phyloP scores from a whole-genome alignment of 1,140 invertebrate genomes.

The Acromyrmex charruanus region DNA sequence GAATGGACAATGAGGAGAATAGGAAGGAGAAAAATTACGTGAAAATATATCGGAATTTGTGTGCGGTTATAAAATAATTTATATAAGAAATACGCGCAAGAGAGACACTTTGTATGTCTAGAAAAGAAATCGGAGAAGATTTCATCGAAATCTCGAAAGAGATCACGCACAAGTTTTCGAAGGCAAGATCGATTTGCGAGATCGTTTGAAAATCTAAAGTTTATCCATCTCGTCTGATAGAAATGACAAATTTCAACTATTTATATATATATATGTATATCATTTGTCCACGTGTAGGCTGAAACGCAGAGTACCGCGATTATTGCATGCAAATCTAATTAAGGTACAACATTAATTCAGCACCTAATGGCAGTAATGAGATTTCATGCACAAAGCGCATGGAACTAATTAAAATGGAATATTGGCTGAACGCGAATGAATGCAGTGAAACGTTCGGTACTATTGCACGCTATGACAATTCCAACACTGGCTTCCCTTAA shows the following conservation, averaged over 20 bases:
- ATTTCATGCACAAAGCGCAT: slow-evolving; percentile 65
- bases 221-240: not conserved
- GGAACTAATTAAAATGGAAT: slow-evolving; percentile 65
- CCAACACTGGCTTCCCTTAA: slow-evolving; percentile 32
- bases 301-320: slow-evolving; percentile 35
- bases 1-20: slow-evolving; percentile 40
- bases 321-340: slow-evolving; percentile 65
- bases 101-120: not conserved
- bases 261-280: slow-evolving; percentile 12
- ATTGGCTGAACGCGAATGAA: slow-evolving; percentile 56
- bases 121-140: not conserved
- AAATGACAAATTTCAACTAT: slow-evolving; percentile 50
- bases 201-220: slow-evolving; percentile 1
- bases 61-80: slow-evolving; percentile 2
- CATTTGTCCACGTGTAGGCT: slow-evolving; percentile 44
- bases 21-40: slow-evolving; percentile 27
- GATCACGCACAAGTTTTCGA: not conserved
- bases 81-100: not conserved
- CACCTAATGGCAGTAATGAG: slow-evolving; percentile 62
- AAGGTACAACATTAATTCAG: slow-evolving; percentile 64
- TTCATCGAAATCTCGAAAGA: not conserved
- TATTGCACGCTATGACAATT: slow-evolving; percentile 44
- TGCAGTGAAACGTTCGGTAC: slow-evolving; percentile 36
- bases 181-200: not conserved
- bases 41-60: slow-evolving; percentile 27